Evolutionary conservation across 2,113 vertebrate genomes (phyloP).

Genomic region (Desmodus rotundus): DNA sequence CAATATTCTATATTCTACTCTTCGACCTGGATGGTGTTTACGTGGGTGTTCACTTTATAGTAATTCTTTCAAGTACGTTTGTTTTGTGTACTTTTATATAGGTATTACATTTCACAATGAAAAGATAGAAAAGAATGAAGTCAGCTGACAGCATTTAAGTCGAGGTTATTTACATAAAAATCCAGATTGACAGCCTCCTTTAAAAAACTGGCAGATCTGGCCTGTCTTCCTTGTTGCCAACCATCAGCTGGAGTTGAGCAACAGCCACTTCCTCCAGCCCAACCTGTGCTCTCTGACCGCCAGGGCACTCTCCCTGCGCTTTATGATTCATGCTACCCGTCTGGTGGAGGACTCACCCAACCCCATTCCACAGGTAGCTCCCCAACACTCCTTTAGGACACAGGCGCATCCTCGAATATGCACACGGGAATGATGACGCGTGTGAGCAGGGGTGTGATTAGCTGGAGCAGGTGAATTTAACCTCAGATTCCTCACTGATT

Average conservation of each 20-base stretch:
- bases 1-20: too few species aligned
- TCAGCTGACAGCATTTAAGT: background rate
- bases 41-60: background rate
- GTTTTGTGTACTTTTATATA: background rate
- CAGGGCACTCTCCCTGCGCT: background rate
- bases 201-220: conserved; percentile 38
- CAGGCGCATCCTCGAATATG: background rate
- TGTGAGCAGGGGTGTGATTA: background rate
- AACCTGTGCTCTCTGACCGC: background rate
- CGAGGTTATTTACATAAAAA: background rate
- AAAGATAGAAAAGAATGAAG: background rate
- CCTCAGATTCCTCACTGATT: background rate
- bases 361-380: background rate
- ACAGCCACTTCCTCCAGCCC: background rate
- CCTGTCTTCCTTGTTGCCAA: background rate
- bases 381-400: background rate
- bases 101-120: background rate
- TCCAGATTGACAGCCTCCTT: background rate
- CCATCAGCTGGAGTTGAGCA: background rate
- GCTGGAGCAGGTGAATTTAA: background rate
- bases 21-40: background rate
- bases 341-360: background rate
- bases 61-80: background rate
- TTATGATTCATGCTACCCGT: background rate
- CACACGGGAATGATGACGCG: background rate